Percentiles rank a stretch among this genome's conserved stretches.
These are phyloP conservation scores for Microctenopoma steveboyesi DNA, from an alignment of 2,797 vertebrate genomes.

Conservation along the genomic window DNA sequence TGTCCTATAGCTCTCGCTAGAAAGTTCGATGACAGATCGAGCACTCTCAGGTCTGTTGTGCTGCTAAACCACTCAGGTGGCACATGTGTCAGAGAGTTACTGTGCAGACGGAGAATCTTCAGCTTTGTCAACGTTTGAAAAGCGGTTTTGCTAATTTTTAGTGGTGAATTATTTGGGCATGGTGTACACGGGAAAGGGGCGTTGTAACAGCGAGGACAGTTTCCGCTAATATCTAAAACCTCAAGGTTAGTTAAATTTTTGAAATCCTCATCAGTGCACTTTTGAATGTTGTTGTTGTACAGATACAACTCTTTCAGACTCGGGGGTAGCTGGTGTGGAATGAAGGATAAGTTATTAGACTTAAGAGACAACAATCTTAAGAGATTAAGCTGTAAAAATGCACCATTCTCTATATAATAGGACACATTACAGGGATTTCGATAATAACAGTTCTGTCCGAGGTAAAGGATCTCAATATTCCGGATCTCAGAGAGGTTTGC, in stretches of 20 bases:
- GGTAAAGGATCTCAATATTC: slow-evolving; percentile 87
- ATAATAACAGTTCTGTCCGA: slow-evolving; percentile 96
- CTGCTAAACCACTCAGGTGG: slow-evolving; percentile 85
- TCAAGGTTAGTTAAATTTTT: slow-evolving; percentile 86
- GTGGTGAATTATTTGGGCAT: slow-evolving; percentile 80
- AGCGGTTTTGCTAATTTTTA: slow-evolving; percentile 84
- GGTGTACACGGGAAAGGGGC: slow-evolving; percentile 90
- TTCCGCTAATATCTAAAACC: slow-evolving; percentile 93
- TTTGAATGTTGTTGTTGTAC: slow-evolving; percentile 90
- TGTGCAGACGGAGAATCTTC: slow-evolving; percentile 87
- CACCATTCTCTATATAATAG: slow-evolving; percentile 84
- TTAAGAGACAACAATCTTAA: slow-evolving; percentile 91
- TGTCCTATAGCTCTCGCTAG: slow-evolving; percentile 84
- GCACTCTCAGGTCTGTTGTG: slow-evolving; percentile 81
- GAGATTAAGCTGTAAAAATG: slow-evolving; percentile 85
- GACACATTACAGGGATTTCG: slow-evolving; percentile 93
- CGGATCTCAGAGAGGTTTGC: slow-evolving; percentile 85
- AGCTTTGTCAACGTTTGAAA: slow-evolving; percentile 86
- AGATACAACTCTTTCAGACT: slow-evolving; percentile 90
- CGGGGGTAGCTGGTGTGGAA: slow-evolving; percentile 85
- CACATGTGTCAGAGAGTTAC: slow-evolving; percentile 90
- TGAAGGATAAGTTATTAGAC: slow-evolving; percentile 89
- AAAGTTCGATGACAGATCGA: slow-evolving; percentile 94
- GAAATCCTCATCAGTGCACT: slow-evolving; percentile 85
- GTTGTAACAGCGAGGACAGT: slow-evolving; percentile 95